Percentiles rank a stretch among this genome's conserved stretches.
phyloP scores from a whole-genome alignment of 64 coral and sea anemone genomes.

The Montipora capricornis region DNA sequence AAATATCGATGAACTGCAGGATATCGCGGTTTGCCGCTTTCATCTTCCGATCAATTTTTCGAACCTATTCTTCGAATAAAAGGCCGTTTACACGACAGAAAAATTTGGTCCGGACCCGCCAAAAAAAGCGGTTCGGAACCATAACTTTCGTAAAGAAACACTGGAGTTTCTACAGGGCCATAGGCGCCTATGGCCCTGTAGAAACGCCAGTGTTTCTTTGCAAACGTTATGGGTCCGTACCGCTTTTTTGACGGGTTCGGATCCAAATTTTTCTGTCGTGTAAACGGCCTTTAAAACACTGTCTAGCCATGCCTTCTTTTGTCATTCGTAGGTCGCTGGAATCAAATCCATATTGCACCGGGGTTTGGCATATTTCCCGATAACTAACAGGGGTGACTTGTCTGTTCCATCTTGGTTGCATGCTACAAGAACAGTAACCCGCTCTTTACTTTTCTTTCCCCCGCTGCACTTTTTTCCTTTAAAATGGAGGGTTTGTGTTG shows the following conservation, averaged over 20 bases:
- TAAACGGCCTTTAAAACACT: not conserved
- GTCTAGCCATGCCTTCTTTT: slow-evolving; percentile 81
- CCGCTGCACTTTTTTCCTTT: slow-evolving; percentile 74
- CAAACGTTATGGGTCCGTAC: no score
- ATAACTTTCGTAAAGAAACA: no score
- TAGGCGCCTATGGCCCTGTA: no score
- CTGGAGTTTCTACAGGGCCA: no score
- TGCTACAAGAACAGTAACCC: slow-evolving; percentile 51
- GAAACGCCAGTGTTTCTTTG: no score
- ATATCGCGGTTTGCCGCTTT: slow-evolving; percentile 61
- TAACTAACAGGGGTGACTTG: slow-evolving; percentile 72
- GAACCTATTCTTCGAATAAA: slow-evolving; percentile 72
- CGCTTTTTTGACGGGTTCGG: no score
- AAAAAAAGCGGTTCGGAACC: no score
- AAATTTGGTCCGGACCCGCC: no score
- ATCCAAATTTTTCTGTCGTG: no score
- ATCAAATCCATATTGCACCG: slow-evolving; percentile 55
- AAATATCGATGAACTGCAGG: slow-evolving; percentile 57
- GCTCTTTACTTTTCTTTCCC: slow-evolving; percentile 67
- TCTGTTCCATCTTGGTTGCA: slow-evolving; percentile 71
- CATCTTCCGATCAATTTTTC: slow-evolving; percentile 63
- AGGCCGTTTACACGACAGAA: no score
- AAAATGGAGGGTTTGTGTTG: slow-evolving; percentile 66
- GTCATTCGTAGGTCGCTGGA: slow-evolving; percentile 39
- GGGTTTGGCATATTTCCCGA: slow-evolving; percentile 64